Base-by-base conservation (phyloP, 2,797 vertebrate species). In the Sebastes nivosus region DNA sequence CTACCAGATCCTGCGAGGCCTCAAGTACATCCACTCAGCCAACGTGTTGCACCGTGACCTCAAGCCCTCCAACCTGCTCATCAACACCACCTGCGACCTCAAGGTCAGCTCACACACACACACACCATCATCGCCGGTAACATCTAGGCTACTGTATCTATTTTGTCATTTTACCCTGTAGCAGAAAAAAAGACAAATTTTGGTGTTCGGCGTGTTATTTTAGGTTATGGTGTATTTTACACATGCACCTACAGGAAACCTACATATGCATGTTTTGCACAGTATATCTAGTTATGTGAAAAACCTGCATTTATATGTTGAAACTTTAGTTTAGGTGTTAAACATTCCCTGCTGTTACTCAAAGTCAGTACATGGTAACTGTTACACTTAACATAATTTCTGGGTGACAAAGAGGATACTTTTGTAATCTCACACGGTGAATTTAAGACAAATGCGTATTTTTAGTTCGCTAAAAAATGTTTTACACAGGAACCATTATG, bases 71-170 rank as follows among this genome's bases (percentile, higher is more conserved):
- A 99, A 99, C 95, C 95, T 99, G 25, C 93, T 99, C 92, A 97
- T 99, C 91, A 99, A 98, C 92, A 98, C 98, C 96, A 98, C 97
- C 84, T 98, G 97, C 70, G 98, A 98, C 96, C 97, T 99, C 85
- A 99, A 99, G 97, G 97, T 98, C 64, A 82, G 46, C 63, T 1
- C 20, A 10, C 42, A 60, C 61, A 24, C 74, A 46, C 34, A 25
- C 50, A 70, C 54, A 55, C 32, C 6, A 18, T 13, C 32, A 46
- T 25, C 42, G 66, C 27, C 36, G 8, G 24, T 34, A n/a, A 50
- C 22, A 73, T n/a, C 13, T 25, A 32, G 20, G 29, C 18, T 11
- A 18, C 10, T 24, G 12, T 13, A 57, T 69, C 8, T 16, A 4
- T 72, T 65, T 16, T 54, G 2, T 64, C 27, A 8, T 10, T 7